Evolutionary conservation across 1,140 invertebrate genomes (phyloP), one percentile per base, ranked within the genome.

Genomic region (Saxidomus purpurata): DNA sequence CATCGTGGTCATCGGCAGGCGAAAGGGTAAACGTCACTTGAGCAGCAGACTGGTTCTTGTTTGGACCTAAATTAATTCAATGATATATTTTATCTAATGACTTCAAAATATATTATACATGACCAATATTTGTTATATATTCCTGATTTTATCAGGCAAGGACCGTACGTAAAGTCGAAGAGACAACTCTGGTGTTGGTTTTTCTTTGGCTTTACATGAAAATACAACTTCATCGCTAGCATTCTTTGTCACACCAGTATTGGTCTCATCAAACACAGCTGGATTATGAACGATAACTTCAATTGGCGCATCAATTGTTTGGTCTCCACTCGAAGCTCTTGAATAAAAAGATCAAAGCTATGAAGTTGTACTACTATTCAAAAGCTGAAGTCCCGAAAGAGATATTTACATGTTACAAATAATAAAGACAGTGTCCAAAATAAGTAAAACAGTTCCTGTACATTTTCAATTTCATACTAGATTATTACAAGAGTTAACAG

Each of bases 301-400:
- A 31, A 77, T 88, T 63, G 49, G 38, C 19, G 77, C 55, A 25
- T 88, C 77, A 6, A 79, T 63, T 71, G 86, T 88, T 31, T 80
- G 71, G 43, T 80, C 69, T 0, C 86, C 77, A 40, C 81, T 88
- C 31, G 86, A 69, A 15, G 86, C 86, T 34, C 86, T 88, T 36
- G 0, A 67, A 69, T 28, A 22, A 19, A 49, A 84, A 6, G 47
- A 11, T 11, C 47, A 49, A n/a, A n/a, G n/a, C n/a, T n/a, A n/a
- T n/a, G n/a, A n/a, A n/a, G n/a, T n/a, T n/a, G n/a, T n/a, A n/a
- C n/a, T n/a, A n/a, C n/a, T n/a, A n/a, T n/a, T n/a, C n/a, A n/a
- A n/a, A n/a, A n/a, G n/a, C n/a, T n/a, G n/a, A n/a, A n/a, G n/a
- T n/a, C n/a, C n/a, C n/a, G n/a, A n/a, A n/a, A n/a, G n/a, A n/a